Conservation (phyloP, 2,797 vertebrate species). For the Gadopsis bispinosus region DNA sequence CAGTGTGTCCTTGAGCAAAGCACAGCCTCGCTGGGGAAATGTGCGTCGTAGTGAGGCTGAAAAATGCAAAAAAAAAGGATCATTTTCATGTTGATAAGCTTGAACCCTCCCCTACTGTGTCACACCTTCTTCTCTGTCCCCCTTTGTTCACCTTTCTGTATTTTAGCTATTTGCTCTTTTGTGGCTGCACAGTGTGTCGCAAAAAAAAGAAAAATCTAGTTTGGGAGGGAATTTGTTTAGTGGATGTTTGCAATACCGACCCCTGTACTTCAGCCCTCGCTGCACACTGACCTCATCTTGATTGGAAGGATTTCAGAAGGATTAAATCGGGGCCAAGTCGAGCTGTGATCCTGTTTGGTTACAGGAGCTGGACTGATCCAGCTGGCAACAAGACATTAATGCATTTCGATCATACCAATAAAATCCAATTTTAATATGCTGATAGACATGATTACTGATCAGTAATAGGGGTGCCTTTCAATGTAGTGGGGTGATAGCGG, state of each 20-base stretch:
- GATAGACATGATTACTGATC: background rate
- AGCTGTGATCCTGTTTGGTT: conserved; percentile 15
- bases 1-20: conserved; percentile 29
- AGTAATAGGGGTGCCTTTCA: conserved; percentile 13
- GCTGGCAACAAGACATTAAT: background rate
- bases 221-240: conserved; percentile 9
- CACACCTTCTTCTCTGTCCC: background rate
- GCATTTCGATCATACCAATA: conserved; percentile 15
- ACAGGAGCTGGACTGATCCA: background rate
- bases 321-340: background rate
- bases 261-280: conserved; percentile 6
- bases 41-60: background rate
- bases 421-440: background rate
- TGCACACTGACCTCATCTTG: conserved; percentile 16
- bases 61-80: background rate
- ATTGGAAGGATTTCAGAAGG: conserved; percentile 22
- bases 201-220: background rate
- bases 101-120: background rate
- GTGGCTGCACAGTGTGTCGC: background rate
- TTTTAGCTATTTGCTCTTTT: background rate
- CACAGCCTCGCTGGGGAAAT: background rate
- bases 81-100: background rate
- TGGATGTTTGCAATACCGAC: conserved; percentile 6
- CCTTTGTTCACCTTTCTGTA: background rate
- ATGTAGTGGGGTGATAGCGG: background rate